Evolutionary conservation across 2,797 vertebrate genomes (phyloP).

Genomic region (Catharus ustulatus): DNA sequence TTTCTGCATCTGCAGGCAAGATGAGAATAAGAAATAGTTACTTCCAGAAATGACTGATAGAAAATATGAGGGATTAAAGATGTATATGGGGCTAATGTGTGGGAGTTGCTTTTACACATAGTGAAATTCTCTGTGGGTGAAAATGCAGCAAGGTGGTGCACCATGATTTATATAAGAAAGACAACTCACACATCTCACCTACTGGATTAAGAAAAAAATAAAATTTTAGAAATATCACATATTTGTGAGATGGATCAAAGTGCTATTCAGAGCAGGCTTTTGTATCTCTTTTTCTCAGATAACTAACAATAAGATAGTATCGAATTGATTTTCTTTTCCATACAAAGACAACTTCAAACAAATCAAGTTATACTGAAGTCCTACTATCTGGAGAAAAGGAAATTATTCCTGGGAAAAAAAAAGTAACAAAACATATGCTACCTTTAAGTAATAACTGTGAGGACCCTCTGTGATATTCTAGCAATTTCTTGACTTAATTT

Average conservation of each 20-base stretch:
- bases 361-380: background rate
- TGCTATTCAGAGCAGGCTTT: background rate
- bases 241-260: background rate
- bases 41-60: background rate
- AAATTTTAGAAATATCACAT: background rate
- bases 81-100: background rate
- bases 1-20: background rate
- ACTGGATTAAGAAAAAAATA: background rate
- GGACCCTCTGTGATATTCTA: background rate
- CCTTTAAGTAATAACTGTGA: background rate
- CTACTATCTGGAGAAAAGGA: background rate
- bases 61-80: background rate
- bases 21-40: background rate
- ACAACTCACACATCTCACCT: background rate
- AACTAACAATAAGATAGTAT: background rate
- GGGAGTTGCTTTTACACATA: background rate
- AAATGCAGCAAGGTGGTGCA: background rate
- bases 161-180: background rate
- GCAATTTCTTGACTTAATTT: conserved; percentile 2
- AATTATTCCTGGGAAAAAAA: background rate
- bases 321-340: background rate
- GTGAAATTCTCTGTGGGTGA: background rate
- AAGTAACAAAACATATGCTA: background rate
- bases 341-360: background rate
- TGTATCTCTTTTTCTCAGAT: background rate